Conservation (phyloP, 2,888 invertebrate species). For the Nesidiocoris tenuis region DNA sequence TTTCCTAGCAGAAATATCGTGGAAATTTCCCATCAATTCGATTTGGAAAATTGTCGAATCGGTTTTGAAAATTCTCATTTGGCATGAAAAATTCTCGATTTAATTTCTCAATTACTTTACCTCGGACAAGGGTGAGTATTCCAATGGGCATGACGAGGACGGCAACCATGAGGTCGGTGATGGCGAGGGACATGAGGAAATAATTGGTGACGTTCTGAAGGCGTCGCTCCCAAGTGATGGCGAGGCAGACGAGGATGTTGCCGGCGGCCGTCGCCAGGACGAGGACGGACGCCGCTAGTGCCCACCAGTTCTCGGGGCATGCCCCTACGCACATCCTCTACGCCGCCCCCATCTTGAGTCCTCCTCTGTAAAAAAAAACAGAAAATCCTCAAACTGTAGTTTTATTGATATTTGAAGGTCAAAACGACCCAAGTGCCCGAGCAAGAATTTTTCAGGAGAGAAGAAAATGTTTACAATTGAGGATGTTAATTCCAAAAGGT, state of each 20-base stretch:
- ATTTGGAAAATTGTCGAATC: no score
- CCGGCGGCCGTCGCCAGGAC: conserved; percentile 87
- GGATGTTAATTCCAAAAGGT: no score
- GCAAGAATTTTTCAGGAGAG: no score
- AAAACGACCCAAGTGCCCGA: no score
- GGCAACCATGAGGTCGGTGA: conserved; percentile 92
- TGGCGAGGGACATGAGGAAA: conserved; percentile 91
- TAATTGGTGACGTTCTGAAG: conserved; percentile 97
- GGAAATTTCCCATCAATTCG: no score
- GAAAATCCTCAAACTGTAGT: neutral
- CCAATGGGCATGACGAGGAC: conserved; percentile 94
- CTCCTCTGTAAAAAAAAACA: conserved; percentile 27
- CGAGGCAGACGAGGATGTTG: conserved; percentile 90
- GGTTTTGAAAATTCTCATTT: no score
- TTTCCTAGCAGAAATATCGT: no score
- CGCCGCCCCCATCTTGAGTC: conserved; percentile 38
- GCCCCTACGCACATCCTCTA: conserved; percentile 46
- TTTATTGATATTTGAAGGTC: no score
- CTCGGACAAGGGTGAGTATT: conserved; percentile 75
- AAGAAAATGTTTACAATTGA: no score
- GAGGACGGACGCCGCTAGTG: conserved; percentile 75
- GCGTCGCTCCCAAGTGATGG: conserved; percentile 86
- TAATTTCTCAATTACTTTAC: conserved; percentile 56
- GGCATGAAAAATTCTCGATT: no score
- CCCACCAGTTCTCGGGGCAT: conserved; percentile 66